Conservation (phyloP, 1,140 invertebrate species). For the Drosophila burlai region DNA sequence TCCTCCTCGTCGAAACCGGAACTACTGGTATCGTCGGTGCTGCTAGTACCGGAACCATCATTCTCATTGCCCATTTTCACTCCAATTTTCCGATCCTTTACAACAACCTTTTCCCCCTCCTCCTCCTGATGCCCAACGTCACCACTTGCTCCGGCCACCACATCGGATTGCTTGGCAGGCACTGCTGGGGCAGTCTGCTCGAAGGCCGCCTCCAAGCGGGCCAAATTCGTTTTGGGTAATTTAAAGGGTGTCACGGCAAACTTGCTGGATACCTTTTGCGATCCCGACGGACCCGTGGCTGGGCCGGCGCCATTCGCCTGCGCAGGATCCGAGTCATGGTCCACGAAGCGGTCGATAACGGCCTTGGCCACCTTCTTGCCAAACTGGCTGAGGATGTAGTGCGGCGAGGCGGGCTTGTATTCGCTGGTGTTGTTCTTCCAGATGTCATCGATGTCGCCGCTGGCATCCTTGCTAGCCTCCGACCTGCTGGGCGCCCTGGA, state of each 20-base stretch:
- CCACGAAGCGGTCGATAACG: conserved; percentile 53
- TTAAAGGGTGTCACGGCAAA: conserved; percentile 65
- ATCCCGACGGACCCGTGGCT: background rate
- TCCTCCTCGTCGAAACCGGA: conserved; percentile 24
- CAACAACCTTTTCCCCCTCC: background rate
- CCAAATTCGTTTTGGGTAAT: conserved; percentile 57
- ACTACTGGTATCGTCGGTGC: conserved; percentile 32
- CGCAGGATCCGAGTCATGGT: conserved; percentile 18
- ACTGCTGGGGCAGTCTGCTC: conserved; percentile 4
- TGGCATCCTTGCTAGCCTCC: conserved; percentile 27
- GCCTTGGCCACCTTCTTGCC: conserved; percentile 66
- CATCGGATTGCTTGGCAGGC: background rate
- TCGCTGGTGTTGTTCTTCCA: conserved; percentile 75
- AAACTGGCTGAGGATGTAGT: conserved; percentile 68
- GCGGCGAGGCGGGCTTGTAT: conserved; percentile 70
- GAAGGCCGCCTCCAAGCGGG: conserved; percentile 62
- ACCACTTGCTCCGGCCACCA: background rate
- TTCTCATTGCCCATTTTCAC: background rate
- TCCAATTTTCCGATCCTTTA: background rate
- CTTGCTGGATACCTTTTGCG: conserved; percentile 64
- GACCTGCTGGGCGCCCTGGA: conserved; percentile 14
- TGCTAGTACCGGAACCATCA: conserved; percentile 3
- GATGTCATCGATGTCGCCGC: conserved; percentile 68
- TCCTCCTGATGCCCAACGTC: background rate
- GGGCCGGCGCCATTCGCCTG: conserved; percentile 8